phyloP scores from a whole-genome alignment of 2,797 vertebrate species.

The Petrocephalus sullivani region DNA sequence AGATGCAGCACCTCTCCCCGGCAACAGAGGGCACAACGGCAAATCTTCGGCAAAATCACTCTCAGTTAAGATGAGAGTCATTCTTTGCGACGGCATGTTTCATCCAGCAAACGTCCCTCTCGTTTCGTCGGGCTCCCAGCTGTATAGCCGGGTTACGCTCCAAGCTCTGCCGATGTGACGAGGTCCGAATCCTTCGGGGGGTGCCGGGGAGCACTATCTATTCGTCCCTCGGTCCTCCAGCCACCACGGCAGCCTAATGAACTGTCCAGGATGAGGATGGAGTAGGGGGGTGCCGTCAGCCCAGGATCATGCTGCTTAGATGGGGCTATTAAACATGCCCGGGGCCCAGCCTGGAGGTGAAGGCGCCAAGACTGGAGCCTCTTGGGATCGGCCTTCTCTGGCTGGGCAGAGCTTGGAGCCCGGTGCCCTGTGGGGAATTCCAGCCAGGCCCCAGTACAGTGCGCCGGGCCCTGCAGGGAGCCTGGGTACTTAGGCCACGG shows the following conservation, averaged over 20 bases:
- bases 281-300: conserved; percentile 38
- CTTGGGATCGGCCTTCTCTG: conserved; percentile 61
- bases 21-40: background rate
- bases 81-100: background rate
- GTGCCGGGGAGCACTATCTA: conserved; percentile 14
- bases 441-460: conserved; percentile 40
- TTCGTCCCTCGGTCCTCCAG: conserved; percentile 11
- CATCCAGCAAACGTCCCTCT: background rate
- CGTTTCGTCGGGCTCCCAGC: background rate
- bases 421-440: conserved; percentile 51
- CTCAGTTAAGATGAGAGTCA: background rate
- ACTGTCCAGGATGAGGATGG: conserved; percentile 14
- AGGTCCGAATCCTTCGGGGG: background rate
- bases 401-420: conserved; percentile 56
- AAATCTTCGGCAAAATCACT: background rate
- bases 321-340: conserved; percentile 40
- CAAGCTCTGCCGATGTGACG: background rate
- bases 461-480: conserved; percentile 39
- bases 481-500: conserved; percentile 30
- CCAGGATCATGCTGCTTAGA: conserved; percentile 30
- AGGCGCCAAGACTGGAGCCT: conserved; percentile 53
- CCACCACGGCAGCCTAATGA: conserved; percentile 28
- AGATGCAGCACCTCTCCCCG: conserved; percentile 28
- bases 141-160: background rate
- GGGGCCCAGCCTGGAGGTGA: conserved; percentile 48